These are phyloP conservation scores for Paraplagusia blochii DNA, from an alignment of 2,113 vertebrate species.

Conservation along the genomic window DNA sequence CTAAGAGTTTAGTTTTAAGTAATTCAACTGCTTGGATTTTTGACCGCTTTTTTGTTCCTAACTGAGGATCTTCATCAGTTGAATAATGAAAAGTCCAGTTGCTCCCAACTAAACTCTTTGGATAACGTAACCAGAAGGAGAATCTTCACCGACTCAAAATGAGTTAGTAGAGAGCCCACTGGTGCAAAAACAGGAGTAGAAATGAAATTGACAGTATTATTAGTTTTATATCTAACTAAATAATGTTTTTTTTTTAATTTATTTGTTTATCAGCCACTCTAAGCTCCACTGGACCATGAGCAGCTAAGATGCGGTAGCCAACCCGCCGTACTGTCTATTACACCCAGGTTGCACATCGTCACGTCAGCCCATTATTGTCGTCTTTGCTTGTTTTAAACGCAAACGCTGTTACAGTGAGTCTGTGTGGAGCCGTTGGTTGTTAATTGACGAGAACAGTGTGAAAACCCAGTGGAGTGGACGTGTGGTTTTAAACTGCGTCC, in stretches of 20 bases:
- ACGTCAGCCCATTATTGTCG: slow-evolving; percentile 27
- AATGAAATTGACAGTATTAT: too few species aligned
- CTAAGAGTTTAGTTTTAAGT: too few species aligned
- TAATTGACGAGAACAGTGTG: slow-evolving; percentile 88
- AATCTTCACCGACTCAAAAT: too few species aligned
- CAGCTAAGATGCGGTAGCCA: slow-evolving; percentile 62
- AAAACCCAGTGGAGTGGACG: slow-evolving; percentile 83
- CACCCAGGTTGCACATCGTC: slow-evolving; percentile 33
- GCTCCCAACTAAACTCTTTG: too few species aligned
- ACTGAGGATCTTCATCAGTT: too few species aligned
- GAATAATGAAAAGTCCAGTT: too few species aligned
- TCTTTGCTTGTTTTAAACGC: slow-evolving; percentile 38
- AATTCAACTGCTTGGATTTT: too few species aligned
- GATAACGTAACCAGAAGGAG: too few species aligned
- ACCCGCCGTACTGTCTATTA: slow-evolving; percentile 5
- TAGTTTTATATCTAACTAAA: slow-evolving; percentile 49
- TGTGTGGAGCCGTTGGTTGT: slow-evolving; percentile 71
- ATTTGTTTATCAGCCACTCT: slow-evolving; percentile 53
- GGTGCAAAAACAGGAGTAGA: too few species aligned
- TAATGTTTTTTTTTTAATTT: slow-evolving; percentile 58
- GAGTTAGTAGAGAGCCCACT: too few species aligned
- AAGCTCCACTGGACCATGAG: slow-evolving; percentile 59
- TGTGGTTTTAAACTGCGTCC: slow-evolving; percentile 83
- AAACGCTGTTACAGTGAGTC: slow-evolving; percentile 52
- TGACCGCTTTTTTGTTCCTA: too few species aligned